These are phyloP conservation scores for Pollimyrus isidori DNA, from an alignment of 2,113 vertebrate species.

Conservation along the genomic window DNA sequence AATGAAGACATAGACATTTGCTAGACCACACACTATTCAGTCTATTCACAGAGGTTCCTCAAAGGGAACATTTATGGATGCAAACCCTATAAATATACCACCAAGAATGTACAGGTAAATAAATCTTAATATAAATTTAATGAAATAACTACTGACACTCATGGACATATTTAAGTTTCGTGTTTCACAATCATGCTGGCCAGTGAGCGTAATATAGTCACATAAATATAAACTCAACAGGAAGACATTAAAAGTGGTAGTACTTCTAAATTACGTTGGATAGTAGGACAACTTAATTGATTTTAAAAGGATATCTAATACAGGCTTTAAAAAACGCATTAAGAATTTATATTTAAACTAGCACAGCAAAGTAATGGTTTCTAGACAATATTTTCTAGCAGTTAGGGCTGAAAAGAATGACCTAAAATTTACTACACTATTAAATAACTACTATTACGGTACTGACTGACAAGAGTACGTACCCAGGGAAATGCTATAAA, in stretches of 20 bases:
- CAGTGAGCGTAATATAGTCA: not conserved
- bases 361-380: not conserved
- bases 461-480: not conserved
- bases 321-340: not conserved
- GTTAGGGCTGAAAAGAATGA: not conserved
- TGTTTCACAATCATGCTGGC: not conserved
- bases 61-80: not conserved
- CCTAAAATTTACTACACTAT: not conserved
- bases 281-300: not conserved
- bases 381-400: not conserved
- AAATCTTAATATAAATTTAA: not conserved
- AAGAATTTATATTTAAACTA: not conserved
- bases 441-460: not conserved
- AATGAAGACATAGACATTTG: not conserved
- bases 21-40: not conserved
- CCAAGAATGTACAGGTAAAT: not conserved
- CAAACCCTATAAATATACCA: not conserved
- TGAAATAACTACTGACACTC: not conserved
- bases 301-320: not conserved
- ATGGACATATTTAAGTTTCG: not conserved
- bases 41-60: not conserved
- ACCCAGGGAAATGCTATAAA: slow-evolving; percentile 6
- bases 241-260: not conserved
- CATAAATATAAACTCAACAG: not conserved
- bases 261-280: not conserved